These are phyloP conservation scores for Drosophila nebulosa DNA, from an alignment of 1,140 invertebrate species.

Conservation along the genomic window DNA sequence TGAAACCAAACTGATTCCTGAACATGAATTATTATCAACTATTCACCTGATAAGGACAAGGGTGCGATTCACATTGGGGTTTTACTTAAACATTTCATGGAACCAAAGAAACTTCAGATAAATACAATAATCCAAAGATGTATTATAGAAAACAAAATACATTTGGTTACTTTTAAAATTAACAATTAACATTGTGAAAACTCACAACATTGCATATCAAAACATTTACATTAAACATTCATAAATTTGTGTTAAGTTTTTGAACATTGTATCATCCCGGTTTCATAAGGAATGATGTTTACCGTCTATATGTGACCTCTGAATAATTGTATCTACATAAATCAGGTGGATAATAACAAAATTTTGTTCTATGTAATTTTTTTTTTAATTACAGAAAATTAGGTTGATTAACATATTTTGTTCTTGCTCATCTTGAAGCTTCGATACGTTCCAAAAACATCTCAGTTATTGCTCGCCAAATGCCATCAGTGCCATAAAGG, in stretches of 20 bases:
- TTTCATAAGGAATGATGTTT: no score
- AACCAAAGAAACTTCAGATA: not conserved
- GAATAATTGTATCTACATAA: no score
- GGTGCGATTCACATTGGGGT: conserved; percentile 19
- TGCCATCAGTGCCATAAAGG: not conserved
- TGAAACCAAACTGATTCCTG: no score
- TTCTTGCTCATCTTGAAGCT: not conserved
- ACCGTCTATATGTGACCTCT: no score
- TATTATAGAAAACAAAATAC: not conserved
- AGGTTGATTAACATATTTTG: no score
- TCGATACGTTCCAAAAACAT: not conserved
- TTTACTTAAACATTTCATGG: not conserved
- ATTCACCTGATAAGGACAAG: conserved; percentile 12
- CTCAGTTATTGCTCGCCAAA: not conserved
- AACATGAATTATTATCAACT: no score
- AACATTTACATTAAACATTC: not conserved
- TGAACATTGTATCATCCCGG: not conserved
- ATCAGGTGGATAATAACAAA: no score
- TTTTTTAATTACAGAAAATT: no score
- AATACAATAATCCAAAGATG: not conserved
- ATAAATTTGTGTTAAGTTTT: not conserved
- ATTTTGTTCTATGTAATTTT: no score
- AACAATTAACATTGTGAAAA: not conserved
- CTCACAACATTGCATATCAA: not conserved
- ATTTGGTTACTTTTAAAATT: no score